Evolutionary conservation across 2,888 invertebrate genomes (phyloP).

Genomic region (Lymantria monacha): DNA sequence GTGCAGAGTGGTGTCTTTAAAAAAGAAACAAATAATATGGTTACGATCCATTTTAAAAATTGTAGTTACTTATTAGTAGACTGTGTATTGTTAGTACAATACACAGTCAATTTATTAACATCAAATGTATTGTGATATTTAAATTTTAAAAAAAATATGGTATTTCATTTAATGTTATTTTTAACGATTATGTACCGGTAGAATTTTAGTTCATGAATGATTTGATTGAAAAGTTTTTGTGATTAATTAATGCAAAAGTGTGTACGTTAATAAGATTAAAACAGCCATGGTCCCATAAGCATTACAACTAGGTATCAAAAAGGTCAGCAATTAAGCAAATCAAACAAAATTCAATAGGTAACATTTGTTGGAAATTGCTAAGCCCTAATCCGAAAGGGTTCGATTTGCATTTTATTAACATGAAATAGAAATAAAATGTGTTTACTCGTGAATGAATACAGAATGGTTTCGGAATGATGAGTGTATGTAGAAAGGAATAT

Average conservation of each 20-base stretch:
- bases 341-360: conserved; percentile 72
- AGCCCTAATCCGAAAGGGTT: conserved; percentile 71
- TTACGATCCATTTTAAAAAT: too few species aligned
- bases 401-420: conserved; percentile 78
- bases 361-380: conserved; percentile 74
- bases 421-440: conserved; percentile 75
- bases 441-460: conserved; percentile 70
- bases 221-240: conserved; percentile 18
- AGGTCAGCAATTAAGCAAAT: conserved; percentile 65
- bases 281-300: conserved; percentile 36
- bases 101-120: too few species aligned
- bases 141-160: too few species aligned
- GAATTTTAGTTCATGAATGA: conserved; percentile 3
- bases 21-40: too few species aligned
- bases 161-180: too few species aligned
- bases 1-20: too few species aligned
- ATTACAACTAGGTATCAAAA: conserved; percentile 40
- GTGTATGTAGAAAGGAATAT: conserved; percentile 61
- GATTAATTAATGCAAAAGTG: conserved; percentile 27
- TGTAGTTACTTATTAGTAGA: too few species aligned
- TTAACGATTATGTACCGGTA: not conserved
- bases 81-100: too few species aligned
- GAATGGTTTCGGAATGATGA: conserved; percentile 60
- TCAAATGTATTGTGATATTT: too few species aligned
- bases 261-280: conserved; percentile 31